Base-by-base conservation (phyloP, 2,888 invertebrate species). In the Tribolium freemani region DNA sequence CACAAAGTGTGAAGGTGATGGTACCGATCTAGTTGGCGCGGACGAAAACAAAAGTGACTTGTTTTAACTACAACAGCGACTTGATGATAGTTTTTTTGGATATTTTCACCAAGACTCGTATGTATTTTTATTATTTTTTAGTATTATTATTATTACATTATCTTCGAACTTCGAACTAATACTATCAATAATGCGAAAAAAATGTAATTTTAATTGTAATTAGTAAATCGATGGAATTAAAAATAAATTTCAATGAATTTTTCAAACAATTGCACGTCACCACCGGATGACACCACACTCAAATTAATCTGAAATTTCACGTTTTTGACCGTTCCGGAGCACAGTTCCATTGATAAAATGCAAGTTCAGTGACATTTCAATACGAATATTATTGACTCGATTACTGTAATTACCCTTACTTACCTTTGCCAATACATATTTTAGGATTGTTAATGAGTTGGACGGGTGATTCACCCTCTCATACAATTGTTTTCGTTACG, bases 1-100 rank as follows among this genome's bases (percentile, higher is more conserved):
- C 72, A 72, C 63, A 44, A 72, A 30, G 44, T 48, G 72, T 56
- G 61, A 61, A 68, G 72, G 72, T 72, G 72, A 67, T 71, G 63
- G 30, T 63, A 31, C 50, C 16, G 38, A 11, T 63, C 30, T 63
- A 50, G 69, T 54, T 31, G 56, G 58, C 54, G 53, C 53, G 38
- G 30, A 44, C 21, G 54, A 61, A 54, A 63, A 21, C 54, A 61
- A 56, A 38, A 54, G 45, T 56, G 31, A 10, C 6, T 21, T 9
- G 13, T n/a, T 56, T 20, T 60, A 16, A 16, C 46, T 16, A 5
- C 11, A 5, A 48, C 26, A 3, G 13, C 38, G 1, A 38, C 38
- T 38, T 38, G 38, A 38, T 38, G 38, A 8, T 1, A 38, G 8
- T 38, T 38, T 38, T 38, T 38, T 38, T n/a, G 8, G 38, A 38